phyloP scores from a whole-genome alignment of 2,113 vertebrate species.

The Anarhynchus alexandrinus region DNA sequence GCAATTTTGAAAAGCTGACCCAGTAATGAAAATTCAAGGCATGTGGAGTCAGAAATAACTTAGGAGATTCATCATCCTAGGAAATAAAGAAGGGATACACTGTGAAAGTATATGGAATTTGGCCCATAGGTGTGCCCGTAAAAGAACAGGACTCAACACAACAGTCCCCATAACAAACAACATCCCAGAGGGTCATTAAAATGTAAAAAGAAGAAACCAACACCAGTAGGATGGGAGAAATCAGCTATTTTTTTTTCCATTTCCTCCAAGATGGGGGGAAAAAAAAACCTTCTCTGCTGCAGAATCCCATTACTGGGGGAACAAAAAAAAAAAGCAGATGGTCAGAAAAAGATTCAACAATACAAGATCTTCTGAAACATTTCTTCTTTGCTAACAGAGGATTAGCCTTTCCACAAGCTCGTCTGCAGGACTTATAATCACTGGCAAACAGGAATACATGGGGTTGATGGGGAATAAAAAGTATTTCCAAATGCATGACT shows the following conservation, averaged over 20 bases:
- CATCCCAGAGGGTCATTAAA: neutral
- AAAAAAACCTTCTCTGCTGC: neutral
- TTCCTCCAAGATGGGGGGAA: neutral
- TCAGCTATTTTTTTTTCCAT: neutral
- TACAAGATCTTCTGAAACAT: neutral
- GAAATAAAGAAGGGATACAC: neutral
- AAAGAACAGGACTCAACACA: neutral
- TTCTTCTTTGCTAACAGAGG: neutral
- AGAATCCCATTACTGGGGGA: neutral
- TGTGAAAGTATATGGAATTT: neutral
- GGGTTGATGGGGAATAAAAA: neutral
- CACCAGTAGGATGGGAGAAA: neutral
- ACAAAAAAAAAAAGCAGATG: neutral
- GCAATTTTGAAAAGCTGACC: neutral
- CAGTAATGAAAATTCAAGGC: neutral
- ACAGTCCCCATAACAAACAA: neutral
- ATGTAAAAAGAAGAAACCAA: neutral
- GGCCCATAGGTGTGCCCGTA: accelerated
- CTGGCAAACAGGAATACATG: neutral
- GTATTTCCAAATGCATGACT: neutral
- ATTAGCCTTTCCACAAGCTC: neutral
- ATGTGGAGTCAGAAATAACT: neutral
- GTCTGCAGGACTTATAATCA: neutral
- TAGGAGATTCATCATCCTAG: neutral
- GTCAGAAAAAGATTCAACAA: neutral